Percentiles rank a stretch among this genome's conserved stretches.
phyloP scores from a whole-genome alignment of 2,113 vertebrate genomes.

The Bagarius yarrelli region DNA sequence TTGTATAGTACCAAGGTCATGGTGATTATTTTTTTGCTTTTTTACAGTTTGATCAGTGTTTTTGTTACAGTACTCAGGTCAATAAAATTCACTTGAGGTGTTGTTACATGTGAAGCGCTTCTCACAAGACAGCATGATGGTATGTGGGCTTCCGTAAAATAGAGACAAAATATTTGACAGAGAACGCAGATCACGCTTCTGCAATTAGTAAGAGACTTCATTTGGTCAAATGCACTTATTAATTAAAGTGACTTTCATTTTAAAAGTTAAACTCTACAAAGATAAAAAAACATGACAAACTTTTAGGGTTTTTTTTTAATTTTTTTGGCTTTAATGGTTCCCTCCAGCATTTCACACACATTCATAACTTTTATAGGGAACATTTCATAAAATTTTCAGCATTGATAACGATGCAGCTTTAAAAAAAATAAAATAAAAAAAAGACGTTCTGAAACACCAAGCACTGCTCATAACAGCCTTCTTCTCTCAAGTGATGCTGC shows the following conservation, averaged over 20 bases:
- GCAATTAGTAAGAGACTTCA: neutral
- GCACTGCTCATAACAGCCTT: constrained; percentile 35
- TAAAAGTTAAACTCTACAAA: neutral
- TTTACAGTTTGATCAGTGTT: constrained; percentile 72
- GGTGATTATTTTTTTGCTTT: constrained; percentile 68
- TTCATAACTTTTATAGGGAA: constrained; percentile 44
- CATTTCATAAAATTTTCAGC: constrained; percentile 55
- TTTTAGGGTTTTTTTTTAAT: constrained; percentile 34
- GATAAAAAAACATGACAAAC: constrained; percentile 43
- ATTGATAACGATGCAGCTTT: constrained; percentile 49
- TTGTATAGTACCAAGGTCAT: constrained; percentile 64
- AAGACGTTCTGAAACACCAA: constrained; percentile 40
- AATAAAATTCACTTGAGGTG: constrained; percentile 71
- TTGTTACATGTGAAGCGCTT: constrained; percentile 3
- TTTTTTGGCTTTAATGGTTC: constrained; percentile 37
- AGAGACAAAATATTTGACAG: neutral
- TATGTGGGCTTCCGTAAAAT: no score
- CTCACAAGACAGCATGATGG: neutral
- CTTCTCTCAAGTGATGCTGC: constrained; percentile 55
- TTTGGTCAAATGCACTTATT: neutral
- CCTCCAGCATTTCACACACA: constrained; percentile 29
- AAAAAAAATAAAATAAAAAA: constrained; percentile 42
- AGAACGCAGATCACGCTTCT: neutral
- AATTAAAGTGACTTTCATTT: constrained; percentile 16
- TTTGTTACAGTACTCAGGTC: constrained; percentile 79